Conservation (phyloP, 92 coral and sea anemone species). For the Blastomussa wellsi region DNA sequence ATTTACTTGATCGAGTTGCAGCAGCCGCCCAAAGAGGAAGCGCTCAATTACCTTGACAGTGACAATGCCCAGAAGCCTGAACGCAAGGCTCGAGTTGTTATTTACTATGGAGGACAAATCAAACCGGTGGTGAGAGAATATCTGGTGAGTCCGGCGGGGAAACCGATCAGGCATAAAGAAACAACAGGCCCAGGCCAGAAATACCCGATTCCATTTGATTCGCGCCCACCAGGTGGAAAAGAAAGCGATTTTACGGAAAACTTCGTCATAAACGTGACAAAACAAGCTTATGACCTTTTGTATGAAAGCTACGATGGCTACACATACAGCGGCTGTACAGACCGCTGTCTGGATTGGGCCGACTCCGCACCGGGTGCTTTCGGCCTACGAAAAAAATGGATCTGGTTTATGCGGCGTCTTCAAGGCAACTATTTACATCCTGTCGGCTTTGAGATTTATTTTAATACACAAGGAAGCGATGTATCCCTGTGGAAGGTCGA, state of each 20-base stretch:
- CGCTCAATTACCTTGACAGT: slow-evolving; percentile 55
- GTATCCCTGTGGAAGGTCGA: slow-evolving; percentile 56
- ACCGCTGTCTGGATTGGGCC: slow-evolving; percentile 48
- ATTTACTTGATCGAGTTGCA: slow-evolving; percentile 70
- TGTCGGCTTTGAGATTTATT: slow-evolving; percentile 55
- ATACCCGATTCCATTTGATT: slow-evolving; percentile 63
- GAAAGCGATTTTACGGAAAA: slow-evolving; percentile 10
- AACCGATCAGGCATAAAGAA: slow-evolving; percentile 45
- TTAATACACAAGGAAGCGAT: slow-evolving; percentile 61
- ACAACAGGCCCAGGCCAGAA: slow-evolving; percentile 49
- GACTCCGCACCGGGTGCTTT: slow-evolving; percentile 32
- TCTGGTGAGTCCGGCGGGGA: slow-evolving; percentile 59
- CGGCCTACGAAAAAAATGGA: slow-evolving; percentile 60
- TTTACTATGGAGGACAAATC: slow-evolving; percentile 55
- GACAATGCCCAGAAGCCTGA: slow-evolving; percentile 50
- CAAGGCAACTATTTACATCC: slow-evolving; percentile 59
- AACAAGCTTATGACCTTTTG: slow-evolving; percentile 36
- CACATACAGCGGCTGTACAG: slow-evolving; percentile 54
- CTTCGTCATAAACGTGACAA: slow-evolving; percentile 31
- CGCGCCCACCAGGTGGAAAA: slow-evolving; percentile 27
- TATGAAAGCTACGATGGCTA: slow-evolving; percentile 69
- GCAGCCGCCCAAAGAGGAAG: slow-evolving; percentile 63
- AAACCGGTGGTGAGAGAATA: slow-evolving; percentile 61
- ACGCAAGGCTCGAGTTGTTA: slow-evolving; percentile 64
- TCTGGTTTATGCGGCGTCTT: slow-evolving; percentile 47